Evolutionary conservation across 2,888 invertebrate genomes (phyloP).

Genomic region (Agrochola lota): DNA sequence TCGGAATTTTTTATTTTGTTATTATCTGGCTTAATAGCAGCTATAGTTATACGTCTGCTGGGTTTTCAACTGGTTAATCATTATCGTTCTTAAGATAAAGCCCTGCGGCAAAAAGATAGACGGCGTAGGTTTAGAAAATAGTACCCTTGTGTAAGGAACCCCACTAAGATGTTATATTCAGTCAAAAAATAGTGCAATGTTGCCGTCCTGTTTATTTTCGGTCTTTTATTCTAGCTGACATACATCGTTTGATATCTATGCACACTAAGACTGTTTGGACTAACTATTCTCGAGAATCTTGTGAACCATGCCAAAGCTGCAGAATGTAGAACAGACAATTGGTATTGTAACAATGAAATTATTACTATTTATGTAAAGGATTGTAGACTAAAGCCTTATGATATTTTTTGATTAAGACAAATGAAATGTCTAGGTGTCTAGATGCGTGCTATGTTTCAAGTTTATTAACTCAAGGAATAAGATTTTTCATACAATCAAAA

Average conservation of each 20-base stretch:
- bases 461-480: too few relatives aligned
- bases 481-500: too few relatives aligned
- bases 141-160: not conserved
- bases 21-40: not conserved
- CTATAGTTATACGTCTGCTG: not conserved
- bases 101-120: not conserved
- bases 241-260: constrained; percentile 49
- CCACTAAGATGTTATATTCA: constrained; percentile 11
- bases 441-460: too few relatives aligned
- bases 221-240: constrained; percentile 47
- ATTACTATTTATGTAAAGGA: not conserved
- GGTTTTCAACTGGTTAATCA: not conserved
- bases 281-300: constrained; percentile 48
- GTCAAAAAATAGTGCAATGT: constrained; percentile 31
- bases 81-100: not conserved
- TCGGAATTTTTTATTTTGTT: not conserved
- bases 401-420: not conserved
- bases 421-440: not conserved
- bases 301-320: constrained; percentile 35
- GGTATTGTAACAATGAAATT: constrained; percentile 12
- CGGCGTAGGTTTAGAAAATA: not conserved
- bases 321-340: constrained; percentile 30
- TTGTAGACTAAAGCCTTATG: not conserved
- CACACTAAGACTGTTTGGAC: constrained; percentile 45
- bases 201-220: constrained; percentile 39